These are phyloP conservation scores for Apodemus speciosus DNA, from an alignment of 2,113 vertebrate species.

Conservation along the genomic window DNA sequence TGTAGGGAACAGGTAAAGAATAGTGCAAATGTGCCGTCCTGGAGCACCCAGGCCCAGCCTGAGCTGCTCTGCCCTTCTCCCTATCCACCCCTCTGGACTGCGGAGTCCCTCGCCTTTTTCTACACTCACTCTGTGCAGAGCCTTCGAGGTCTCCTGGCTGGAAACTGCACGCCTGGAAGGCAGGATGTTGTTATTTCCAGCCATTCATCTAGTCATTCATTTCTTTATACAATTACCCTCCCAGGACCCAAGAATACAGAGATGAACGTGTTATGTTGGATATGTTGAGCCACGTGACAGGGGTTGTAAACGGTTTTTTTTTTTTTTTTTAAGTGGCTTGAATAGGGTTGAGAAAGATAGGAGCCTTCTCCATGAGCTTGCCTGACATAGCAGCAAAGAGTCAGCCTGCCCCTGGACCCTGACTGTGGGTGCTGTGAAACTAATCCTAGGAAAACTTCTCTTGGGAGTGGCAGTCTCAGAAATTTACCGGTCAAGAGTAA, in stretches of 20 bases:
- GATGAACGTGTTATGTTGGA: not conserved
- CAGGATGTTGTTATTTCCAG: conserved; percentile 59
- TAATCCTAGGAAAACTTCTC: conserved; percentile 18
- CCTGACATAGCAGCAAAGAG: not conserved
- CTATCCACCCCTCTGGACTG: not conserved
- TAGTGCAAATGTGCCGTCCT: accelerated
- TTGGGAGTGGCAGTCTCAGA: not conserved
- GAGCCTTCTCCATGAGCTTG: not conserved
- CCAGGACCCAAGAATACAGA: conserved; percentile 47
- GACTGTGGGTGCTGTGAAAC: not conserved
- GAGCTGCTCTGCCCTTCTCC: not conserved
- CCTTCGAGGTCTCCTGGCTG: not conserved
- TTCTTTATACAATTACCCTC: conserved; percentile 63
- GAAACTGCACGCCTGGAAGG: conserved; percentile 34
- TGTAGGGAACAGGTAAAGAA: not conserved
- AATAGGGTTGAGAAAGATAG: not conserved
- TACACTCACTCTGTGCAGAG: not conserved
- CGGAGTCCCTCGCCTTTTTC: not conserved
- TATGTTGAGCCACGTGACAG: not conserved
- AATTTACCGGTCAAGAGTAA: not conserved
- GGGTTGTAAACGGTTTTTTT: not conserved
- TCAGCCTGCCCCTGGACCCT: not conserved
- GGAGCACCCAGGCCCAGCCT: not conserved
- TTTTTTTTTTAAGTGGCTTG: not conserved
- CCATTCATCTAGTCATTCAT: conserved; percentile 62